Evolutionary conservation across 2,888 invertebrate species (phyloP).

Genomic region (Lithosia quadra): DNA sequence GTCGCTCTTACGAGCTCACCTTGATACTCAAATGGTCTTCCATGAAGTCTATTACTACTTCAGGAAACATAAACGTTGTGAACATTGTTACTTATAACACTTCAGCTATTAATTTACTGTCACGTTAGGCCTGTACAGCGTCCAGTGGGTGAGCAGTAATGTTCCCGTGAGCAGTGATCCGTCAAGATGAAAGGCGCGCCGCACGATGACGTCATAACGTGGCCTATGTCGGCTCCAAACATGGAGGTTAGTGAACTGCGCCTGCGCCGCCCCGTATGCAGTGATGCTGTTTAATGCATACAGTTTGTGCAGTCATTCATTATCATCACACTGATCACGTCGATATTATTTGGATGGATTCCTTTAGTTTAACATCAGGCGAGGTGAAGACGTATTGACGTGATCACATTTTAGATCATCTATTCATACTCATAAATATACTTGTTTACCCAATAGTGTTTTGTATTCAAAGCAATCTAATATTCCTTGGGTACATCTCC

Average conservation of each 20-base stretch:
- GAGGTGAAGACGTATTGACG: too few species aligned
- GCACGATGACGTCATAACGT: slow-evolving; percentile 37
- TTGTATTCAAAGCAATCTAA: not conserved
- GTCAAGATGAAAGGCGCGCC: slow-evolving; percentile 44
- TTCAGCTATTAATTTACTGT: slow-evolving; percentile 12
- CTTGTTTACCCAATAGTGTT: not conserved
- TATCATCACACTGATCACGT: not conserved
- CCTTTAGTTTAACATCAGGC: too few species aligned
- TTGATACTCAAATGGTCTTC: not conserved
- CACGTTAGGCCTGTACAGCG: slow-evolving; percentile 15
- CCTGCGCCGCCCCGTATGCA: not conserved
- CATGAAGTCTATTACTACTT: not conserved
- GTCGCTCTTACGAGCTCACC: not conserved
- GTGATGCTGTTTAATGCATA: not conserved
- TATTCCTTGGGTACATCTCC: not conserved
- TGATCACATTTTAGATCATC: too few species aligned
- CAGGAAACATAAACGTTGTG: not conserved
- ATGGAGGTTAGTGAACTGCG: slow-evolving; percentile 14
- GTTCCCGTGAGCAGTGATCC: slow-evolving; percentile 19
- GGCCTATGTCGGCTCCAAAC: slow-evolving; percentile 19
- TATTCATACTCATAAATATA: not conserved
- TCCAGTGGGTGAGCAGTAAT: not conserved
- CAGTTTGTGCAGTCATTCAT: slow-evolving; percentile 3
- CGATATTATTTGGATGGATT: too few species aligned
- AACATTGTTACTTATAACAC: not conserved